Evolutionary conservation across 2,113 vertebrate genomes (phyloP).

Genomic region (Gambusia holbrooki): DNA sequence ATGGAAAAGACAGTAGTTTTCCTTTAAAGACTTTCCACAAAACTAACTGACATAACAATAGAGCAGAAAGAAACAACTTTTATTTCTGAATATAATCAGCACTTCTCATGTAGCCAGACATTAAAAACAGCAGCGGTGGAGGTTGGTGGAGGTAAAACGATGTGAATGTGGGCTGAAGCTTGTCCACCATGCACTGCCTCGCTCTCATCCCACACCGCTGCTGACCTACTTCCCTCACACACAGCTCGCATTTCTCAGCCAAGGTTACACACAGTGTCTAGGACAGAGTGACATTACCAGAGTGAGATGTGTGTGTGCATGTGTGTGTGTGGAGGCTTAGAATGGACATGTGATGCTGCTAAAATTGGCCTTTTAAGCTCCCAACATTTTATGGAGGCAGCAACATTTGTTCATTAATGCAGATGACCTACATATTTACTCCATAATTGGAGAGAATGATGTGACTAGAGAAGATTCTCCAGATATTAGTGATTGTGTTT

Average conservation of each 20-base stretch:
- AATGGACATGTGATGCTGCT: neutral
- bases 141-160: conserved; percentile 10
- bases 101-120: too few relatives aligned
- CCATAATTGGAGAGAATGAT: neutral
- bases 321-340: conserved; percentile 17
- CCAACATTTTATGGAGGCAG: conserved; percentile 1
- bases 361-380: conserved; percentile 5
- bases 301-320: neutral
- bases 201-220: conserved; percentile 24
- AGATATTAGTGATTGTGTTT: too few relatives aligned
- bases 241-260: conserved; percentile 22
- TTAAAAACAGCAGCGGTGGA: neutral
- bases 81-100: too few relatives aligned
- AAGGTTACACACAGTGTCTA: conserved; percentile 13
- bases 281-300: neutral
- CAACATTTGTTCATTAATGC: neutral
- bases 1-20: too few relatives aligned
- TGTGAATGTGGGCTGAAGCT: conserved; percentile 18
- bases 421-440: neutral
- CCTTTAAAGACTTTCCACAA: too few relatives aligned
- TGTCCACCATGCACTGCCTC: conserved; percentile 25
- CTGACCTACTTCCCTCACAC: conserved; percentile 59
- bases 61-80: too few relatives aligned
- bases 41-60: too few relatives aligned
- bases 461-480: neutral